Conservation (phyloP, 2,888 invertebrate species). For the Leptinotarsa peninsularis region DNA sequence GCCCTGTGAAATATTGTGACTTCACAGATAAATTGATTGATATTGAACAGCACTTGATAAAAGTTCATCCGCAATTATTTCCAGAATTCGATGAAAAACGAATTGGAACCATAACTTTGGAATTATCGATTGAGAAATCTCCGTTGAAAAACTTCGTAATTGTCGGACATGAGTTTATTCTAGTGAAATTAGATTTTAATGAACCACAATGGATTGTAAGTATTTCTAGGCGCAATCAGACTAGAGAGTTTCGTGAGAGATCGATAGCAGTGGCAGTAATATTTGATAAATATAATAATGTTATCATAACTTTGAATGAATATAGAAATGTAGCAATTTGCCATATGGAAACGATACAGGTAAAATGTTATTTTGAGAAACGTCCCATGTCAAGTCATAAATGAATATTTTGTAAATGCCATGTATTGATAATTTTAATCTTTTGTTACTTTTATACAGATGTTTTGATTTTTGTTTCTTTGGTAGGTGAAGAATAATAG, state of each 20-base stretch:
- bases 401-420: neutral
- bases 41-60: neutral
- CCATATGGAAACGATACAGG: neutral
- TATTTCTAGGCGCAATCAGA: neutral
- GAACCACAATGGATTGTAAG: neutral
- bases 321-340: neutral
- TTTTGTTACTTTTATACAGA: neutral
- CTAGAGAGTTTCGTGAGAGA: too few relatives aligned
- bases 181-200: neutral
- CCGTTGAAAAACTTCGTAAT: neutral
- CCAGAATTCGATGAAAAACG: neutral
- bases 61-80: neutral
- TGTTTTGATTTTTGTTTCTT: too few relatives aligned
- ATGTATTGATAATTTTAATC: neutral
- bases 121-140: conserved; percentile 1
- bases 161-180: neutral
- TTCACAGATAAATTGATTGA: neutral
- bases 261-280: neutral
- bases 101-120: neutral
- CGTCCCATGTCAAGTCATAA: too few relatives aligned
- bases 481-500: too few relatives aligned
- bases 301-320: neutral
- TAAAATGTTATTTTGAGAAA: conserved; percentile 9
- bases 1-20: neutral
- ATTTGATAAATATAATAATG: neutral